These are phyloP conservation scores for Neomonachus schauinslandi DNA, from an alignment of 2,113 vertebrate genomes.

Conservation along the genomic window DNA sequence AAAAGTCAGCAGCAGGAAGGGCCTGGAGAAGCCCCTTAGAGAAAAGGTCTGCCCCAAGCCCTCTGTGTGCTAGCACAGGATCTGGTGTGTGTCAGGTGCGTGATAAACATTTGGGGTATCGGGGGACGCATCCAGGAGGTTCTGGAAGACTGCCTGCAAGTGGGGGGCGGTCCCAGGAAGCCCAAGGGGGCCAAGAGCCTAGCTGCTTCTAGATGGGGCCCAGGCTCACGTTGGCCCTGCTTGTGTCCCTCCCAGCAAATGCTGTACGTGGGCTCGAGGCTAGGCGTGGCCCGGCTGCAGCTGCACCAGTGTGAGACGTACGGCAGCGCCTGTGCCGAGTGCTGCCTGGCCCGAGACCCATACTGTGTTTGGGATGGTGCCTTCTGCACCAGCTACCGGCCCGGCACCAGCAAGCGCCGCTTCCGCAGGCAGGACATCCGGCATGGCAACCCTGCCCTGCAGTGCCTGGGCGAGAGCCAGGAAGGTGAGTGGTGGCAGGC, in stretches of 20 bases:
- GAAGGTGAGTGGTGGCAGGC: conserved; percentile 85
- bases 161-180: neutral
- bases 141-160: neutral
- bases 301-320: conserved; percentile 95
- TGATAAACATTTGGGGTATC: neutral
- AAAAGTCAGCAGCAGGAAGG: neutral
- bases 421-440: conserved; percentile 91
- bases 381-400: conserved; percentile 88
- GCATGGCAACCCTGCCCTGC: conserved; percentile 91
- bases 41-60: neutral
- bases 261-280: conserved; percentile 91
- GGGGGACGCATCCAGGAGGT: neutral
- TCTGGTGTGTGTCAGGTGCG: neutral
- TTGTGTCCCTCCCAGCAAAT: conserved; percentile 88
- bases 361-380: conserved; percentile 96
- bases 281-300: conserved; percentile 91
- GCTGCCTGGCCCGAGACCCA: conserved; percentile 96
- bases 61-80: neutral
- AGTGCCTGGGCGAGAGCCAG: conserved; percentile 93
- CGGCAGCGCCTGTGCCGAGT: conserved; percentile 94
- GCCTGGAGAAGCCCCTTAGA: neutral
- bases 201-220: neutral
- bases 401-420: conserved; percentile 89
- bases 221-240: neutral
- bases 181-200: neutral